Evolutionary conservation across 2,888 invertebrate genomes (phyloP), one percentile per base, ranked within the genome.

Genomic region (Clanis bilineata): DNA sequence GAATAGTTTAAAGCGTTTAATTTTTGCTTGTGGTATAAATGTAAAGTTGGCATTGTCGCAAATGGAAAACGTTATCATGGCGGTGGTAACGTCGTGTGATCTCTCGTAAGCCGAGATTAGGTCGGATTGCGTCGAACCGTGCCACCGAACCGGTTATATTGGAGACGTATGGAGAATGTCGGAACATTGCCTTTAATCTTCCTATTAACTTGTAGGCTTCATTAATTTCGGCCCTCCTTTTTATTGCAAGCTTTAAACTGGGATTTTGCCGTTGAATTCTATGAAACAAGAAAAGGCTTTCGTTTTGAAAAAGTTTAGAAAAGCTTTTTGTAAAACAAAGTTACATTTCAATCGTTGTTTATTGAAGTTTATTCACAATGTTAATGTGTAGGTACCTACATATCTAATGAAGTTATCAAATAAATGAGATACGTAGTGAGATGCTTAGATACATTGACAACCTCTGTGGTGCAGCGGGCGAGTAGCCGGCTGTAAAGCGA

Each of bases 31-130:
- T n/a, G n/a, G 25, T 36, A 22, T n/a, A 45, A 18, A 44, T 18
- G 43, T 41, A 55, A 59, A 12, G 22, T 56, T 25, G 21, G 57
- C 12, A 73, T 72, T 77, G 74, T 74, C 77, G 71, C 70, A 76
- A 80, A 80, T 80, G 76, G 79, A 79, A 81, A 80, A 76, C 79
- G 78, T 79, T 82, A 83, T 83, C 80, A 79, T 76, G 76, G 77
- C 77, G 74, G 71, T 74, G 78, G 83, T 82, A 82, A 80, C 83
- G 83, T 82, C 77, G 75, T 78, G 77, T 80, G 86, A 87, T 85
- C 85, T 85, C 78, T 70, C 73, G 77, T 87, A 88, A 88, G 85
- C 88, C 75, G 76, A 84, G 88, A 86, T 88, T 88, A 86, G 85
- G 84, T 74, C 78, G 84, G 87, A 82, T 86, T 80, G 76, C 73